Evolutionary conservation across 2,797 vertebrate species (phyloP).

Genomic region (Notolepis coatsorum): DNA sequence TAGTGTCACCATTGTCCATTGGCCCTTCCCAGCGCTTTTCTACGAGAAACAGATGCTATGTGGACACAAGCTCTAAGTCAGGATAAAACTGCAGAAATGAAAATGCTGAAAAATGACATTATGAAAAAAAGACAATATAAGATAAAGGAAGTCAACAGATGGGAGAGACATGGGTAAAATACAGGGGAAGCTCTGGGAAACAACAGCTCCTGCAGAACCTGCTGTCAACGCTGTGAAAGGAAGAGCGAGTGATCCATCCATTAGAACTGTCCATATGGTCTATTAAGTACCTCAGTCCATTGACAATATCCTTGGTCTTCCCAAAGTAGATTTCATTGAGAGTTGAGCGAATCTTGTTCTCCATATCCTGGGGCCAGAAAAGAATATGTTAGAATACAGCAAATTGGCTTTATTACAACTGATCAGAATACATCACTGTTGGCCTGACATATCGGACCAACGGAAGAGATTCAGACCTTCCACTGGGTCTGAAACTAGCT

Average conservation of each 20-base stretch:
- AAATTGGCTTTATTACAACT: not conserved
- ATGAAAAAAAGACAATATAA: not conserved
- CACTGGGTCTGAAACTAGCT: too few species aligned
- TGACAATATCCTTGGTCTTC: conserved; percentile 99
- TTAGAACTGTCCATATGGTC: not conserved
- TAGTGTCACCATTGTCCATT: too few species aligned
- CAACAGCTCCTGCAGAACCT: not conserved
- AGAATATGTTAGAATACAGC: not conserved
- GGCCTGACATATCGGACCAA: too few species aligned
- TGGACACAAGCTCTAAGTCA: not conserved
- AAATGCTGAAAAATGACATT: not conserved
- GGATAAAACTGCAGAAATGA: not conserved
- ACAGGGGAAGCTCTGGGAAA: not conserved
- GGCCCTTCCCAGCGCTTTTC: too few species aligned
- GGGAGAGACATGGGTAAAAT: not conserved
- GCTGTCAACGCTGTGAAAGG: too few species aligned
- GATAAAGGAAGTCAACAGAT: conserved; percentile 6
- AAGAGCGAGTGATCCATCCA: not conserved
- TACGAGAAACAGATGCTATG: too few species aligned
- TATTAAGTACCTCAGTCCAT: conserved; percentile 95
- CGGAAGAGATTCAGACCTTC: too few species aligned
- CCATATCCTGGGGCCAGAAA: conserved; percentile 89
- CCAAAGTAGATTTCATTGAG: conserved; percentile 99
- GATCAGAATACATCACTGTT: not conserved
- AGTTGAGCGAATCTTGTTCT: conserved; percentile 99